Evolutionary conservation across 2,113 vertebrate species (phyloP), one percentile per base, ranked within the genome.

Genomic region (Urocolius indicus): DNA sequence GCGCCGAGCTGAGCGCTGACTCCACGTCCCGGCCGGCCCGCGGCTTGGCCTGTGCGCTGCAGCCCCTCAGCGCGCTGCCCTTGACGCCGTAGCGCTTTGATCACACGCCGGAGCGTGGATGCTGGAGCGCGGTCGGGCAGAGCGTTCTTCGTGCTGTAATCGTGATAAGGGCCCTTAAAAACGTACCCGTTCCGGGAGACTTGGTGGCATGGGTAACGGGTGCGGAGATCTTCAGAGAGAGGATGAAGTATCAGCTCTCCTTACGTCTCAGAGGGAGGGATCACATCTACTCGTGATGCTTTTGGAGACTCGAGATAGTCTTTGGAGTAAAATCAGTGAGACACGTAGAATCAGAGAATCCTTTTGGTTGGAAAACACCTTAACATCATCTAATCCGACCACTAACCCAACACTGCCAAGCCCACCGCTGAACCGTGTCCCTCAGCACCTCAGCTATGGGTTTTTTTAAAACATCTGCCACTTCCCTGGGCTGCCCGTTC

Each of bases 171-270:
- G 68, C 32, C 26, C 12, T 13, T 16, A 5, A 16, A 10, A 34
- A 4, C 0, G 1, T 0, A 1, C 7, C 16, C n/a, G 14, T 17
- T 19, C 55, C 11, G 0, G 3, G 6, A 17, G 27, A 2, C 8
- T 2, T 2, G 5, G 45, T 3, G 4, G 63, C 5, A 1, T 3
- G 54, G 23, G 2, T 6, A 6, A 0, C 1, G 49, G 19, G 75
- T n/a, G 0, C 29, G 3, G 38, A 0, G 27, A 4, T 5, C 21
- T 24, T 24, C 6, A 1, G 29, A 10, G 29, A 1, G 41, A 1
- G 41, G 5, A 6, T 17, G 30, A 0, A 1, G 23, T 13, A 1
- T 5, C n/a, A 0, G 17, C 49, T 48, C 16, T 14, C 18, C 4
- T 12, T 29, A 16, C 24, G 27, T 6, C 51, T 29, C 10, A 5